Conservation (phyloP, 1,140 invertebrate species). For the Rhopalosiphum padi region DNA sequence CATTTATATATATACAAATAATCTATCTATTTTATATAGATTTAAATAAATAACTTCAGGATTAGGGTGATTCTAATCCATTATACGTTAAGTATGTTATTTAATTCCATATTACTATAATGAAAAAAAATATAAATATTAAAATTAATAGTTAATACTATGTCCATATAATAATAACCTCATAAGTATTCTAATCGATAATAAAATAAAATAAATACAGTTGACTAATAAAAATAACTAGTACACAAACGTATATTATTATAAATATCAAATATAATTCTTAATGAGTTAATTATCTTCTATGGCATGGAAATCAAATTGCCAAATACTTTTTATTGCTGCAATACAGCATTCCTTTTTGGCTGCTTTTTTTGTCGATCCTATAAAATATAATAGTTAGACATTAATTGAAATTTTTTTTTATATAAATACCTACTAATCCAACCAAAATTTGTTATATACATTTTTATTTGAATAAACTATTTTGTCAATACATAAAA, state of each 20-base stretch:
- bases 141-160: neutral
- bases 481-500: too few relatives aligned
- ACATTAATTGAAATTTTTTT: neutral
- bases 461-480: neutral
- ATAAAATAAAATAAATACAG: neutral
- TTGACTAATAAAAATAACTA: neutral
- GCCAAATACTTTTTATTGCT: conserved; percentile 22
- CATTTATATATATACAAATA: neutral
- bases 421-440: neutral
- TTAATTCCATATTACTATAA: neutral
- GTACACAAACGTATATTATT: neutral
- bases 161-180: neutral
- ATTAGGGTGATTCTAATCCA: neutral
- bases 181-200: neutral
- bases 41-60: neutral
- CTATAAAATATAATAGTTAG: conserved; percentile 23
- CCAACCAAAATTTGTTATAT: neutral
- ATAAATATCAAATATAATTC: too few relatives aligned
- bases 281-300: neutral
- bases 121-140: neutral
- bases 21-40: neutral
- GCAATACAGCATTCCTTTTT: conserved; percentile 47
- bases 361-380: conserved; percentile 30
- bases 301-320: conserved; percentile 42
- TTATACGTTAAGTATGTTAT: neutral